Evolutionary conservation across 2,113 vertebrate genomes (phyloP).

Genomic region (Eira barbara): DNA sequence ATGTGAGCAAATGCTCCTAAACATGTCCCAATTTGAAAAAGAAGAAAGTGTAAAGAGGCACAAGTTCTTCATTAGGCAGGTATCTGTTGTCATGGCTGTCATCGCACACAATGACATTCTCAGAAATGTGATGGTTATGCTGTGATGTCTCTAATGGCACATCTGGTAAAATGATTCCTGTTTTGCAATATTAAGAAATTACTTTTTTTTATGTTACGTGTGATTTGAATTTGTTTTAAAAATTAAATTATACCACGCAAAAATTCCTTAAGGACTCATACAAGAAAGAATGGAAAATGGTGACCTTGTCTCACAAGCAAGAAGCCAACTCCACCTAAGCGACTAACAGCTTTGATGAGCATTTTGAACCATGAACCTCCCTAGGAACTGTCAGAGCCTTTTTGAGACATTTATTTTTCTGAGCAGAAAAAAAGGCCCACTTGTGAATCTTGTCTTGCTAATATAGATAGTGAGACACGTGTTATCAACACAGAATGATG

Average conservation of each 20-base stretch:
- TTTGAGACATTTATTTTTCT: conserved; percentile 27
- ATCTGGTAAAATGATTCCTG: conserved; percentile 71
- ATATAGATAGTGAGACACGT: not conserved
- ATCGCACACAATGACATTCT: not conserved
- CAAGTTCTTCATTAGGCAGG: conserved; percentile 59
- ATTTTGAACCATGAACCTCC: conserved; percentile 76
- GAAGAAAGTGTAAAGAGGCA: not conserved
- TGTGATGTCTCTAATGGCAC: conserved; percentile 29
- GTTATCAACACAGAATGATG: not conserved
- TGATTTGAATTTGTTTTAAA: conserved; percentile 83
- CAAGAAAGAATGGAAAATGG: conserved; percentile 76
- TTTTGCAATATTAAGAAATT: conserved; percentile 80
- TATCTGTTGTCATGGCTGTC: conserved; percentile 10
- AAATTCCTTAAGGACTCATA: conserved; percentile 77
- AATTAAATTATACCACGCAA: conserved; percentile 78
- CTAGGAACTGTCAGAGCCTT: conserved; percentile 70
- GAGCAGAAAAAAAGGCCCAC: not conserved
- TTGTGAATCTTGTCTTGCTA: conserved; percentile 19
- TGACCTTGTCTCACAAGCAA: conserved; percentile 82
- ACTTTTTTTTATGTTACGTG: conserved; percentile 79
- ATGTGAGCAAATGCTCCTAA: conserved; percentile 57
- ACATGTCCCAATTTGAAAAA: conserved; percentile 27
- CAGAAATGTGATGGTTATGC: not conserved
- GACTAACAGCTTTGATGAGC: conserved; percentile 81
- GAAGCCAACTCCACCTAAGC: conserved; percentile 80